phyloP scores from a whole-genome alignment of 2,113 vertebrate genomes.

The Hiodon alosoides region DNA sequence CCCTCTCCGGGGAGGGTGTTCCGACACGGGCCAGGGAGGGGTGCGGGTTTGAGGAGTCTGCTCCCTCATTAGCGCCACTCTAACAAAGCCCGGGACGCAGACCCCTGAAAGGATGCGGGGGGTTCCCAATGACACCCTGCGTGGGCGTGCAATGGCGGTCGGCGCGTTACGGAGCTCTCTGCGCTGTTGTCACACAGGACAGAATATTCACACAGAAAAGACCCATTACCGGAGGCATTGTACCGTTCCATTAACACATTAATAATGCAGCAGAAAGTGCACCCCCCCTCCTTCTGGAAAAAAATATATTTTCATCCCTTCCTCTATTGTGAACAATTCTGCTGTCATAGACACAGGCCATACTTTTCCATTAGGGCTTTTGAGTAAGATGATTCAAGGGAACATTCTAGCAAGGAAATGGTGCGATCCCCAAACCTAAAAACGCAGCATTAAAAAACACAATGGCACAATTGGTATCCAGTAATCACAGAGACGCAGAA shows the following conservation, averaged over 20 bases:
- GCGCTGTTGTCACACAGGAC: background rate
- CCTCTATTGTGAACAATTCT: background rate
- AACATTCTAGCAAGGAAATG: too few species aligned
- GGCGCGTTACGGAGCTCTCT: background rate
- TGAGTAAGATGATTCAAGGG: too few species aligned
- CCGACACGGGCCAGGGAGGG: background rate
- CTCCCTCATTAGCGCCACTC: constrained; percentile 6
- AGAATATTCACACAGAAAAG: too few species aligned
- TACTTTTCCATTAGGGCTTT: too few species aligned
- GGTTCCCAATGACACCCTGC: background rate
- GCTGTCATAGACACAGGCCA: too few species aligned
- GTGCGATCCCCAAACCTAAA: too few species aligned
- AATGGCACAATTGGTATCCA: too few species aligned
- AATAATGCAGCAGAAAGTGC: background rate
- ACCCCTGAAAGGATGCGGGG: background rate
- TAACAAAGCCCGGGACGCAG: background rate
- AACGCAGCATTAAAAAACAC: too few species aligned
- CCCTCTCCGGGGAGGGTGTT: background rate
- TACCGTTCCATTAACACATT: background rate
- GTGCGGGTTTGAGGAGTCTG: background rate
- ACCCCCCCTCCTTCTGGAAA: too few species aligned
- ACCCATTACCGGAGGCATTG: background rate
- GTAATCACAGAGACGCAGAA: too few species aligned
- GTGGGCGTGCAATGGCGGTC: too few species aligned
- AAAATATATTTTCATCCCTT: background rate